phyloP scores from a whole-genome alignment of 2,113 vertebrate genomes.

The Sinocyclocheilus anshuiensis region DNA sequence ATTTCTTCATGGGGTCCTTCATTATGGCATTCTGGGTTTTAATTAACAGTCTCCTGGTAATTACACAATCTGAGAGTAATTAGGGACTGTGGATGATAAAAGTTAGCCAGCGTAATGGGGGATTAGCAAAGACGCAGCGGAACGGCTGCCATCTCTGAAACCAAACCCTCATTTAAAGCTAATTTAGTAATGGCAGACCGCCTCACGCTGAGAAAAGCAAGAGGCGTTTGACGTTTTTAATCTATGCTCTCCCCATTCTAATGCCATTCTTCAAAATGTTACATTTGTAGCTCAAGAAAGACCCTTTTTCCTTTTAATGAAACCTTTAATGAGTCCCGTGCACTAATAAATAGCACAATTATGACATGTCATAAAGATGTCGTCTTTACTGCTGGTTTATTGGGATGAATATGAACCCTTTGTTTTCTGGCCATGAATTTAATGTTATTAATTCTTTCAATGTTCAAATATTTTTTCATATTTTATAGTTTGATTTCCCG shows the following conservation, averaged over 20 bases:
- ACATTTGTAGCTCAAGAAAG: constrained; percentile 3
- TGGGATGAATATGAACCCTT: background rate
- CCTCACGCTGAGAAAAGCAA: constrained; percentile 21
- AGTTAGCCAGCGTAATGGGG: constrained; percentile 54
- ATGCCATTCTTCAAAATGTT: constrained; percentile 14
- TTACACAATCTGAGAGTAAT: constrained; percentile 57
- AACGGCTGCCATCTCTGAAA: constrained; percentile 50
- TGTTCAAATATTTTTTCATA: background rate
- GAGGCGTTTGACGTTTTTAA: constrained; percentile 37
- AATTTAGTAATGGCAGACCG: constrained; percentile 54
- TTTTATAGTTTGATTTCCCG: background rate
- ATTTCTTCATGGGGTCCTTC: constrained; percentile 45
- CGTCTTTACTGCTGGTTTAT: background rate
- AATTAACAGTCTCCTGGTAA: constrained; percentile 61
- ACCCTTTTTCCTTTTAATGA: background rate
- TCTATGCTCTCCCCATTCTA: constrained; percentile 11
- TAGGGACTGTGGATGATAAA: constrained; percentile 55
- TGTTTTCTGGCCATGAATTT: background rate
- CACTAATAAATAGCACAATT: constrained; percentile 2
- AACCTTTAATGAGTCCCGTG: constrained; percentile 2
- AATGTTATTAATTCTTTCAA: constrained; percentile 3
- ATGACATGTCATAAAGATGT: constrained; percentile 9
- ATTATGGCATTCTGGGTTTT: constrained; percentile 52
- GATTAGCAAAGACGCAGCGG: constrained; percentile 54
- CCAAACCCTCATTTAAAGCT: constrained; percentile 42